Percentiles rank a stretch among this genome's conserved stretches.
Evolutionary conservation across 2,888 invertebrate genomes (phyloP).

Genomic region (Plebejus anna): DNA sequence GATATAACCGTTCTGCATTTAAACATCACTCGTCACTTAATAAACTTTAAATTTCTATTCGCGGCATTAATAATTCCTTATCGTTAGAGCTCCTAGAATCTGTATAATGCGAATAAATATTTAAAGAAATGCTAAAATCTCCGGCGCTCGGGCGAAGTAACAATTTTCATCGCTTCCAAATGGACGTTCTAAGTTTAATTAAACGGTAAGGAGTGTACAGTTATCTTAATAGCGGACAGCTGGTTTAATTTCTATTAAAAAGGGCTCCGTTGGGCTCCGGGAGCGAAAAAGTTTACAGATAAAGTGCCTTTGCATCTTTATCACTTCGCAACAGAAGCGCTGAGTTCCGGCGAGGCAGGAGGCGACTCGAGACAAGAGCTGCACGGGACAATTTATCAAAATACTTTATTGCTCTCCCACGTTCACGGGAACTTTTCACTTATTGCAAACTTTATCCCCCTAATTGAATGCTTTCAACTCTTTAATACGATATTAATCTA

Average conservation of each 20-base stretch:
- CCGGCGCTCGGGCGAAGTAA: slow-evolving; percentile 11
- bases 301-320: slow-evolving; percentile 67
- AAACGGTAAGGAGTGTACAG: slow-evolving; percentile 53
- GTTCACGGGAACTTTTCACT: slow-evolving; percentile 43
- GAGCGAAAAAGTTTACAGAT: slow-evolving; percentile 71
- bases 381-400: slow-evolving; percentile 54
- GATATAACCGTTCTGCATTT: neutral
- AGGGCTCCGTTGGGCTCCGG: slow-evolving; percentile 52
- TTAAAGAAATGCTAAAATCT: slow-evolving; percentile 28
- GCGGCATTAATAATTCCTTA: neutral
- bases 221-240: slow-evolving; percentile 66
- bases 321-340: slow-evolving; percentile 43
- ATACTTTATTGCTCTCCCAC: slow-evolving; percentile 33
- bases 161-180: slow-evolving; percentile 30
- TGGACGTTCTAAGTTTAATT: slow-evolving; percentile 49
- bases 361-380: slow-evolving; percentile 51
- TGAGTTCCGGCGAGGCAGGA: slow-evolving; percentile 41
- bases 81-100: neutral
- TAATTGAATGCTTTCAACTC: slow-evolving; percentile 22
- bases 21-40: neutral
- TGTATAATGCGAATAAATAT: slow-evolving; percentile 27
- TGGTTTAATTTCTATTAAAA: slow-evolving; percentile 71
- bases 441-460: slow-evolving; percentile 38
- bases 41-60: slow-evolving; percentile 8
- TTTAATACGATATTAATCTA: neutral